A percentile compares a stretch with the other conserved stretches of the same genome.
These are phyloP conservation scores for Dasyurus viverrinus DNA, from an alignment of 2,113 vertebrate genomes.

Conservation along the genomic window DNA sequence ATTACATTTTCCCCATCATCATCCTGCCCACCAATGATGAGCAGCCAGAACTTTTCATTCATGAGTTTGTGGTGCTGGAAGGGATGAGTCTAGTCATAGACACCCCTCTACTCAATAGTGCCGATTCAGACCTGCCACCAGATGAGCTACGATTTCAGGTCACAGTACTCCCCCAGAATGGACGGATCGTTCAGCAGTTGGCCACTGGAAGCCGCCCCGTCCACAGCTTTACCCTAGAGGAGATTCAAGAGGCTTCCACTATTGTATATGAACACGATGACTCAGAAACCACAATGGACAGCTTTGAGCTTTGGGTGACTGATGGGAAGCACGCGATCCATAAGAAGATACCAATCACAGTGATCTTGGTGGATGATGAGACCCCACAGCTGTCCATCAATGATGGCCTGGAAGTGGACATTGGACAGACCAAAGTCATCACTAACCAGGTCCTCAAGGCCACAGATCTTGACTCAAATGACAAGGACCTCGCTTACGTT, in stretches of 20 bases:
- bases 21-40: constrained; percentile 81
- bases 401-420: constrained; percentile 74
- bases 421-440: constrained; percentile 77
- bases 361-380: constrained; percentile 81
- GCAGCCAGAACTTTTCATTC: constrained; percentile 76
- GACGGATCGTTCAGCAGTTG: constrained; percentile 79
- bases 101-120: constrained; percentile 73
- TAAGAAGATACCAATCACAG: constrained; percentile 73
- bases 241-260: constrained; percentile 80
- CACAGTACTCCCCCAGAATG: constrained; percentile 73
- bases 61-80: constrained; percentile 81
- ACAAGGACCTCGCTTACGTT: constrained; percentile 80
- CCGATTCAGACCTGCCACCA: constrained; percentile 77
- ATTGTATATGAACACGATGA: constrained; percentile 84
- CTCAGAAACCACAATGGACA: constrained; percentile 80
- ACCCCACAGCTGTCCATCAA: constrained; percentile 76
- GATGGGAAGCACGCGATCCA: constrained; percentile 78
- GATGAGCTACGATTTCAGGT: constrained; percentile 78
- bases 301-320: constrained; percentile 80
- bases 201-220: constrained; percentile 64
- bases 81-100: constrained; percentile 83
- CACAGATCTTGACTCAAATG: constrained; percentile 81
- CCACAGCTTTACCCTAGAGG: constrained; percentile 77
- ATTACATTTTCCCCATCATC: constrained; percentile 77
- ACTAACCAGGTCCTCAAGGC: constrained; percentile 78